These are phyloP conservation scores for Arge pagana DNA, from an alignment of 2,888 invertebrate genomes.

Conservation along the genomic window DNA sequence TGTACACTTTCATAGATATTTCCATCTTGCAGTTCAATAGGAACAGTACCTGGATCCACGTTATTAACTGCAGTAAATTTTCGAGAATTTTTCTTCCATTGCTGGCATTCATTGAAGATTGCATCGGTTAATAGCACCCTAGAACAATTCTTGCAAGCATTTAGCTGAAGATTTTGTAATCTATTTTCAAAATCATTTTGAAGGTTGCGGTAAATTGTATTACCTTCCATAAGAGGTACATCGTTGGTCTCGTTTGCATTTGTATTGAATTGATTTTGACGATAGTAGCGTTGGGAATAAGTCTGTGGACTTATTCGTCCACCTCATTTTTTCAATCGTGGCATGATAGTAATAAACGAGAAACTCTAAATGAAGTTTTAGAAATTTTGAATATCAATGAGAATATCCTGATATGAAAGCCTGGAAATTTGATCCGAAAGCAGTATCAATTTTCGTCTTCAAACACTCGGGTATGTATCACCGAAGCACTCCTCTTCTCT, in stretches of 20 bases:
- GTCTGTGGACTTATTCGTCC: conserved; percentile 2
- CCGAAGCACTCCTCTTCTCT: no score
- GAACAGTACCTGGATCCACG: conserved; percentile 15
- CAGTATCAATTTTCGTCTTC: no score
- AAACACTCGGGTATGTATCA: no score
- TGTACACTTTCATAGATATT: no score
- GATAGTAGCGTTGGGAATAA: conserved; percentile 14
- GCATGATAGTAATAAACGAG: background rate
- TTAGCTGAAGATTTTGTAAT: conserved; percentile 1
- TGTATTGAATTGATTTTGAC: conserved; percentile 6
- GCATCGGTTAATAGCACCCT: background rate
- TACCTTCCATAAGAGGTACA: background rate
- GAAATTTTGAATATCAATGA: conserved; percentile 1
- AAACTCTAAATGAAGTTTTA: background rate
- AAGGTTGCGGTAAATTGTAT: conserved; percentile 11
- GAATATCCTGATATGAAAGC: conserved; percentile 6
- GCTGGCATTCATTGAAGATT: conserved; percentile 15
- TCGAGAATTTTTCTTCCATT: conserved; percentile 18
- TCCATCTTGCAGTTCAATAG: conserved; percentile 6
- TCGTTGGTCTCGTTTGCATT: no score
- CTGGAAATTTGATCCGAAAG: conserved; percentile 13
- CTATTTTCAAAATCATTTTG: conserved; percentile 13
- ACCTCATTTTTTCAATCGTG: conserved; percentile 6
- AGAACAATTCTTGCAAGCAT: background rate
- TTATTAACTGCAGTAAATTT: conserved; percentile 19